phyloP scores from a whole-genome alignment of 2,113 vertebrate species.

The Colossoma macropomum region DNA sequence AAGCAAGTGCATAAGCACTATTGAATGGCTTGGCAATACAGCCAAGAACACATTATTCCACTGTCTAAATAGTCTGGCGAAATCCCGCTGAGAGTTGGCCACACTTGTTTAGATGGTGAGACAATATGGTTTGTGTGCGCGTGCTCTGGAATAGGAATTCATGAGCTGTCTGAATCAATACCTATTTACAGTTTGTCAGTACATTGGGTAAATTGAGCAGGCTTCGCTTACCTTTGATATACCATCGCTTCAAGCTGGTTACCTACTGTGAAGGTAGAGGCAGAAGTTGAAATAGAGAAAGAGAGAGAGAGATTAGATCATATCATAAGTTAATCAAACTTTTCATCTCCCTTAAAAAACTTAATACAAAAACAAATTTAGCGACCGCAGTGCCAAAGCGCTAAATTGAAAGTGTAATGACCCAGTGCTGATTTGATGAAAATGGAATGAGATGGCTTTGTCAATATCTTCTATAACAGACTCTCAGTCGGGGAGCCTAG shows the following conservation, averaged over 20 bases:
- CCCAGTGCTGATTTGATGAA: constrained; percentile 66
- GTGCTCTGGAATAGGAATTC: constrained; percentile 5
- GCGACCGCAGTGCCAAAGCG: constrained; percentile 62
- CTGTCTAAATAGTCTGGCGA: neutral
- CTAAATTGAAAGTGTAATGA: constrained; percentile 78
- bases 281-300: constrained; percentile 56
- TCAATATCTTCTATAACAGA: constrained; percentile 76
- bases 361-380: constrained; percentile 79
- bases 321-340: constrained; percentile 73
- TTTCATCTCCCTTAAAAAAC: constrained; percentile 57
- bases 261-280: constrained; percentile 85
- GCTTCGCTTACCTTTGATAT: constrained; percentile 90
- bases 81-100: neutral
- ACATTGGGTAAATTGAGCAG: constrained; percentile 63
- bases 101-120: constrained; percentile 4
- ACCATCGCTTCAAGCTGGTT: constrained; percentile 95
- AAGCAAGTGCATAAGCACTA: neutral
- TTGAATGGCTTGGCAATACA: neutral
- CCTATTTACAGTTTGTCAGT: constrained; percentile 84
- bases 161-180: constrained; percentile 40
- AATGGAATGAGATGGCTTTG: constrained; percentile 80
- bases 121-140: constrained; percentile 6
- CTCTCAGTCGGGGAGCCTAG: constrained; percentile 78
- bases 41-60: neutral
- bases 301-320: constrained; percentile 60